Evolutionary conservation across 2,113 vertebrate genomes (phyloP).

Genomic region (Xerus inauris): DNA sequence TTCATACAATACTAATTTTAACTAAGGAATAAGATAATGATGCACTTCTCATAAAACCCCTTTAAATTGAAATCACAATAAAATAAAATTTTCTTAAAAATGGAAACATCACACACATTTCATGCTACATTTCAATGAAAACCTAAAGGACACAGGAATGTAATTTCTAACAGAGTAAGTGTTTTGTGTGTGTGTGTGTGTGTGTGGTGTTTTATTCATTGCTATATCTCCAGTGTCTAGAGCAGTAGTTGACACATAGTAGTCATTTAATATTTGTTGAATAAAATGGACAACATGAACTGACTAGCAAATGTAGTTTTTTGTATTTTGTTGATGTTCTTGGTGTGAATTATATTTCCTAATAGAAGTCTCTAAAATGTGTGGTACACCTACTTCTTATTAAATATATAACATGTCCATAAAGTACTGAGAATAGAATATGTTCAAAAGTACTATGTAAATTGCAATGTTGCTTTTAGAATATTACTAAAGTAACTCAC

Average conservation of each 20-base stretch:
- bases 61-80: not conserved
- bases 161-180: not conserved
- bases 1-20: not conserved
- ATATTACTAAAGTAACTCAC: not conserved
- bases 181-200: not conserved
- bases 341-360: not conserved
- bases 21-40: not conserved
- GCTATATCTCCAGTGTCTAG: not conserved
- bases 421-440: not conserved
- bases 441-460: not conserved
- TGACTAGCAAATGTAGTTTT: not conserved
- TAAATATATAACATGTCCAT: not conserved
- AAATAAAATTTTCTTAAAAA: slow-evolving; percentile 22
- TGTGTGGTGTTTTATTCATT: not conserved
- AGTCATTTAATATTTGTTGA: not conserved
- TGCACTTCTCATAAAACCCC: not conserved
- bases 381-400: not conserved
- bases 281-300: slow-evolving; percentile 17
- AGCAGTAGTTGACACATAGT: not conserved
- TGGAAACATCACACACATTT: not conserved
- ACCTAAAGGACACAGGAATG: not conserved
- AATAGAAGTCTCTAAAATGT: not conserved
- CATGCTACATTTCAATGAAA: not conserved
- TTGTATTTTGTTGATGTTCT: slow-evolving; percentile 23
- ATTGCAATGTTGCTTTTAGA: slow-evolving; percentile 1